Evolutionary conservation across 2,888 invertebrate genomes (phyloP).

Genomic region (Periphyllus acericola): DNA sequence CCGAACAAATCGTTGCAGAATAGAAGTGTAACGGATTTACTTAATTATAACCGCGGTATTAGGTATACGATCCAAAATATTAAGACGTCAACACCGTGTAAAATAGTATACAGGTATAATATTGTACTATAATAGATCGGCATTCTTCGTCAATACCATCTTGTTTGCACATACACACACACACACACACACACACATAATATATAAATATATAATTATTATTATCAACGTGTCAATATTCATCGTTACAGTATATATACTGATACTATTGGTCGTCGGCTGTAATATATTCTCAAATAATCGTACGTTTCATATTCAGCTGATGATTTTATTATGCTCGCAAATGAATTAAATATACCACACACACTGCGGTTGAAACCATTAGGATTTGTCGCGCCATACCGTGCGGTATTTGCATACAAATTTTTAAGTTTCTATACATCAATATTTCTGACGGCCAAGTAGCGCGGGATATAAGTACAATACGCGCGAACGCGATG

Average conservation of each 20-base stretch:
- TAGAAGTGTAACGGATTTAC: background rate
- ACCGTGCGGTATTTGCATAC: slow-evolving; percentile 18
- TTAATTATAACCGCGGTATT: background rate
- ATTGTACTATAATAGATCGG: background rate
- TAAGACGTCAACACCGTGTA: background rate
- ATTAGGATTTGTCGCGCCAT: slow-evolving; percentile 7
- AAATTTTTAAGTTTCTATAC: slow-evolving; percentile 29
- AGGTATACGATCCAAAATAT: background rate
- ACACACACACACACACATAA: no score
- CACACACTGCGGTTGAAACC: background rate
- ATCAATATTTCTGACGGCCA: slow-evolving; percentile 32
- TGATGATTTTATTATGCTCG: background rate
- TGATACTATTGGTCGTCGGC: background rate
- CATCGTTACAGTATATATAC: background rate
- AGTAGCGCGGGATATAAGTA: background rate
- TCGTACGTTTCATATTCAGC: background rate
- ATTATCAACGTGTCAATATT: background rate
- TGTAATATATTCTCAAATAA: background rate
- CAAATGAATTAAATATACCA: slow-evolving; percentile 16
- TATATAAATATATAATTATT: background rate
- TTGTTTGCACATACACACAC: no score
- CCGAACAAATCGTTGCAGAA: background rate
- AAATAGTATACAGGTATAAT: background rate
- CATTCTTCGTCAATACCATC: background rate
- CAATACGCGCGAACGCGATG: background rate